Percentiles rank a stretch among this genome's conserved stretches.
These are phyloP conservation scores for Schlechtendalia chinensis DNA, from an alignment of 1,140 invertebrate genomes.

Conservation along the genomic window DNA sequence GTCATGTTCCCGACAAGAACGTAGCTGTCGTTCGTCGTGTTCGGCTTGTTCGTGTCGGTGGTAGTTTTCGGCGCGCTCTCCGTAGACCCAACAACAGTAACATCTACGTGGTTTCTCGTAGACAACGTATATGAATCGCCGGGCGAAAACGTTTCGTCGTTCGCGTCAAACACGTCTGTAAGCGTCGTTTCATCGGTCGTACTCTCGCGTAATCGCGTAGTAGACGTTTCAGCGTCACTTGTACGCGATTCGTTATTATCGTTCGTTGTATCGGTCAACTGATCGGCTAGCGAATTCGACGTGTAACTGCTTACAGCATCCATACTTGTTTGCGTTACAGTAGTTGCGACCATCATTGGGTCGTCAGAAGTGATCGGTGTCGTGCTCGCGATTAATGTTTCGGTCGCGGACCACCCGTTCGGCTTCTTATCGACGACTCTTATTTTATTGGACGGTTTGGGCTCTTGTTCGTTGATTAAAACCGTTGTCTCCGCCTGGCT, in stretches of 20 bases:
- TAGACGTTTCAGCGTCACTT: background rate
- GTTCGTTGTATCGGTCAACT: background rate
- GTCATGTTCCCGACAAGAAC: background rate
- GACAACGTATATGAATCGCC: background rate
- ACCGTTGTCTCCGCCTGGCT: background rate
- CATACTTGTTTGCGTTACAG: background rate
- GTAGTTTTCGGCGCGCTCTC: background rate
- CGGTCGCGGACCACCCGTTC: background rate
- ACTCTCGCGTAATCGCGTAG: background rate
- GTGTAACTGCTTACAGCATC: background rate
- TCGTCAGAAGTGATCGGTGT: conserved; percentile 1
- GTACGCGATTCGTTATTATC: background rate
- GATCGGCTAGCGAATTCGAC: background rate
- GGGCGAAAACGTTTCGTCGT: background rate
- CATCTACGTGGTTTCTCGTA: background rate
- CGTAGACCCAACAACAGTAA: background rate
- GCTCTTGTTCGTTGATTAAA: background rate
- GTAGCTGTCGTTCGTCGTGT: background rate
- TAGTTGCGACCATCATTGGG: background rate
- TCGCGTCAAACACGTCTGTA: background rate
- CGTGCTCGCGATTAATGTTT: background rate
- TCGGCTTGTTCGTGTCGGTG: background rate
- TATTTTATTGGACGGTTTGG: conserved; percentile 9
- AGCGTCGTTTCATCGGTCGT: background rate
- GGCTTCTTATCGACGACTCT: background rate